These are phyloP conservation scores for Melanaphis sacchari DNA, from an alignment of 1,140 invertebrate species.

Conservation along the genomic window DNA sequence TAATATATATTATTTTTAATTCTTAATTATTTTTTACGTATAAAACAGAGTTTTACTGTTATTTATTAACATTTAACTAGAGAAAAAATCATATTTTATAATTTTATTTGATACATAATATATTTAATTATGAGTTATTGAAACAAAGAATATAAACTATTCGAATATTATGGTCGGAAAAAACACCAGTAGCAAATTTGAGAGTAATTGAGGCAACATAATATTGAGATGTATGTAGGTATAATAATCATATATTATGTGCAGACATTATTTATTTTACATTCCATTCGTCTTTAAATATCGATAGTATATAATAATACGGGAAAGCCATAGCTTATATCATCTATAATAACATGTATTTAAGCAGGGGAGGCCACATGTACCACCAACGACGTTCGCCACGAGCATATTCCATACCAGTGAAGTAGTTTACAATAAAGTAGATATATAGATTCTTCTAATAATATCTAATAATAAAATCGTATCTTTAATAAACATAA, in stretches of 20 bases:
- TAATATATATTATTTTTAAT: neutral
- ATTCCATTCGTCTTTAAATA: neutral
- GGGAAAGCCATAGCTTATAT: slow-evolving; percentile 2
- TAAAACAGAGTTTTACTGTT: neutral
- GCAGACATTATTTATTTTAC: slow-evolving; percentile 27
- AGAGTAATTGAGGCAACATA: neutral
- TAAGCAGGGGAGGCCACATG: neutral
- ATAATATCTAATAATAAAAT: neutral
- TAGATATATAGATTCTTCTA: neutral
- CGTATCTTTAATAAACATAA: neutral
- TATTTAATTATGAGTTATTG: neutral
- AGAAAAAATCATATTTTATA: neutral
- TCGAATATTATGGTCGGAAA: neutral
- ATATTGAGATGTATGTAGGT: neutral
- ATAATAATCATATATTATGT: neutral
- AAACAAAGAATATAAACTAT: neutral
- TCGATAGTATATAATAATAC: neutral
- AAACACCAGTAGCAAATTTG: slow-evolving; percentile 26
- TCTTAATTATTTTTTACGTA: neutral
- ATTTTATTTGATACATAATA: neutral
- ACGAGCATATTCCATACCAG: neutral
- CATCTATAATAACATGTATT: slow-evolving; percentile 20
- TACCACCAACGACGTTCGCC: slow-evolving; percentile 55
- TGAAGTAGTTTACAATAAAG: neutral
- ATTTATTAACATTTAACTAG: neutral